Conservation (phyloP, 2,113 vertebrate species). For the Actenoides hombroni region DNA sequence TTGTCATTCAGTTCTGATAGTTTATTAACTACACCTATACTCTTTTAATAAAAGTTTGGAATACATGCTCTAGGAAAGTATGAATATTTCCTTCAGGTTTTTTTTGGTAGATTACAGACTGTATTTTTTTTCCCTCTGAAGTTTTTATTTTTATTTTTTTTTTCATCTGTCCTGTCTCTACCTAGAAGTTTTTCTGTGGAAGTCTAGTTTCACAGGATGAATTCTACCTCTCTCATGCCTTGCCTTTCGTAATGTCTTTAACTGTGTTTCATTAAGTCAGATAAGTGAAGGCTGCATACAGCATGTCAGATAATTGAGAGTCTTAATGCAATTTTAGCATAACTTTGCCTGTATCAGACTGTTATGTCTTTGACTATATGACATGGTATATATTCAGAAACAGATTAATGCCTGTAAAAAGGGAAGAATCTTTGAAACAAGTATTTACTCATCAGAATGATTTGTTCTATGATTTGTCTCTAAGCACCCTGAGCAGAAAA, state of each 20-base stretch:
- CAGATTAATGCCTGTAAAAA: not conserved
- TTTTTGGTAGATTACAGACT: not conserved
- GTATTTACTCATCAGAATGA: not conserved
- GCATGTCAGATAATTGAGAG: not conserved
- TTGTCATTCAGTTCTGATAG: not conserved
- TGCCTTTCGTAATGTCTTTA: not conserved
- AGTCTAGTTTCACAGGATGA: not conserved
- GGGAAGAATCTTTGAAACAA: not conserved
- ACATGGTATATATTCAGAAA: not conserved
- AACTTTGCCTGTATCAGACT: not conserved
- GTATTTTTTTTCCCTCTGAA: not conserved
- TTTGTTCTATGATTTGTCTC: not conserved
- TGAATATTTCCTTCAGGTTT: not conserved
- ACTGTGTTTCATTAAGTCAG: not conserved
- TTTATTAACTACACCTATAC: not conserved
- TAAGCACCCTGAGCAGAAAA: not conserved
- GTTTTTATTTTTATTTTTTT: rapidly evolving
- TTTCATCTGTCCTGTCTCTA: not conserved
- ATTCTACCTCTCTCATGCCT: not conserved
- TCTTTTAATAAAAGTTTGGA: not conserved
- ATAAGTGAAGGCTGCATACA: not conserved
- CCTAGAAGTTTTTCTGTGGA: not conserved
- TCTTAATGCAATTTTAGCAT: not conserved
- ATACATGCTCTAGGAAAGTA: not conserved
- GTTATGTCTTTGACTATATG: not conserved